Evolutionary conservation across 2,113 vertebrate genomes (phyloP).

Genomic region (Phodopus roborovskii): DNA sequence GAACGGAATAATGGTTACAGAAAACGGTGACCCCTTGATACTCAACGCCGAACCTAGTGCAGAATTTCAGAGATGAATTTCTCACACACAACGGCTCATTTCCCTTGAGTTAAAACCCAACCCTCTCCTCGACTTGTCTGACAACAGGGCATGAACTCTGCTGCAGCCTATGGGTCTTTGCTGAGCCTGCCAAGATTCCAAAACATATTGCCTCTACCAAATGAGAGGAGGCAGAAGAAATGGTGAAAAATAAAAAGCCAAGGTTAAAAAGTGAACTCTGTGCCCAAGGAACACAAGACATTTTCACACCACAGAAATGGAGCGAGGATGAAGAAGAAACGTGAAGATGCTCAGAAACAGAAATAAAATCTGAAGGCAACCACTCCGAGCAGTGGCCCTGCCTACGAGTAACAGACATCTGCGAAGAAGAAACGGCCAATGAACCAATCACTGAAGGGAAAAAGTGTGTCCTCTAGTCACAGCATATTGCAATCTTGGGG

Average conservation of each 20-base stretch:
- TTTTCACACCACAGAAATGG: not conserved
- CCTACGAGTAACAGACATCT: not conserved
- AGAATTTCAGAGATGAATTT: not conserved
- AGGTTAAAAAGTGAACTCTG: conserved; percentile 6
- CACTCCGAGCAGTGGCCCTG: not conserved
- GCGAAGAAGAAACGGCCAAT: not conserved
- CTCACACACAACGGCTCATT: not conserved
- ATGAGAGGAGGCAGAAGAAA: not conserved
- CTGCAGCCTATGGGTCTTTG: not conserved
- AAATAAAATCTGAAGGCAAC: not conserved
- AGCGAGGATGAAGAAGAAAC: not conserved
- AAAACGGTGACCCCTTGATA: not conserved
- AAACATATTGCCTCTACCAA: not conserved
- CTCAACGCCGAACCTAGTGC: not conserved
- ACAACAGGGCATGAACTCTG: not conserved
- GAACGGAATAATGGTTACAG: not conserved
- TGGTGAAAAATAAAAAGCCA: not conserved
- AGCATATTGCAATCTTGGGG: not conserved
- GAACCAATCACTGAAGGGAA: not conserved
- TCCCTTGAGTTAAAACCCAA: not conserved
- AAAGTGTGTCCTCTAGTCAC: not conserved
- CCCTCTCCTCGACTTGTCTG: not conserved
- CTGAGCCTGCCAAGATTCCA: not conserved
- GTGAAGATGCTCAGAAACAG: not conserved
- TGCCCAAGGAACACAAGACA: not conserved